Evolutionary conservation across 2,797 vertebrate species (phyloP).

Genomic region (Glyptemys insculpta): DNA sequence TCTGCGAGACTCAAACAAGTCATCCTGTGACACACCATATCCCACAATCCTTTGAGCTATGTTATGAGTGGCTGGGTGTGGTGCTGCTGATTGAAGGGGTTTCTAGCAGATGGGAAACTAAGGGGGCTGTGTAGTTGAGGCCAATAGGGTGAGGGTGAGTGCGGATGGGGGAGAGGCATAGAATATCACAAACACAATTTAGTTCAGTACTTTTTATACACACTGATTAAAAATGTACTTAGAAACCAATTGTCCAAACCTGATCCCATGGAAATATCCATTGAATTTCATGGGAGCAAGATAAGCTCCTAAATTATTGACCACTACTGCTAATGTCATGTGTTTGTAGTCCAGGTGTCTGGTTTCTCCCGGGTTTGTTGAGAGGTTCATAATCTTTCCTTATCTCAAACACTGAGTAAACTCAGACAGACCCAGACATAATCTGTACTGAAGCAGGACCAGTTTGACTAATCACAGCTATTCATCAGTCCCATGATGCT

Average conservation of each 20-base stretch:
- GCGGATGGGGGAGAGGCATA: background rate
- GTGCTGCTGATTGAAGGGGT: background rate
- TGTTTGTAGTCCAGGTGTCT: conserved; percentile 77
- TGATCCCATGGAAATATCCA: conserved; percentile 43
- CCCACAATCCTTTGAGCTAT: background rate
- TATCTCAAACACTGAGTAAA: conserved; percentile 78
- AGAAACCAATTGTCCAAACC: conserved; percentile 5
- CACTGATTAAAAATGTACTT: conserved; percentile 66
- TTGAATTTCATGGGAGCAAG: conserved; percentile 29
- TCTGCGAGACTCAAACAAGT: background rate
- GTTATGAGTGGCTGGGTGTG: background rate
- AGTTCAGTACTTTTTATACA: conserved; percentile 51
- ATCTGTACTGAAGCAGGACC: conserved; percentile 68
- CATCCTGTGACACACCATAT: background rate
- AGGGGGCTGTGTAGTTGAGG: background rate
- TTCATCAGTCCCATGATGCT: conserved; percentile 64
- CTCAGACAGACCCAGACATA: conserved; percentile 70
- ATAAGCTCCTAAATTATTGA: conserved; percentile 67
- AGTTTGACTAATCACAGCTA: conserved; percentile 68
- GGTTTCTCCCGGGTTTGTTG: conserved; percentile 73
- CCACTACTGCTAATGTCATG: conserved; percentile 50
- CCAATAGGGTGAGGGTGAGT: background rate
- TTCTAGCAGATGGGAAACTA: background rate
- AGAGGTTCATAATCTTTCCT: conserved; percentile 67
- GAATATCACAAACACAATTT: conserved; percentile 18